phyloP scores from a whole-genome alignment of 2,113 vertebrate species.

The Aptenodytes patagonicus region DNA sequence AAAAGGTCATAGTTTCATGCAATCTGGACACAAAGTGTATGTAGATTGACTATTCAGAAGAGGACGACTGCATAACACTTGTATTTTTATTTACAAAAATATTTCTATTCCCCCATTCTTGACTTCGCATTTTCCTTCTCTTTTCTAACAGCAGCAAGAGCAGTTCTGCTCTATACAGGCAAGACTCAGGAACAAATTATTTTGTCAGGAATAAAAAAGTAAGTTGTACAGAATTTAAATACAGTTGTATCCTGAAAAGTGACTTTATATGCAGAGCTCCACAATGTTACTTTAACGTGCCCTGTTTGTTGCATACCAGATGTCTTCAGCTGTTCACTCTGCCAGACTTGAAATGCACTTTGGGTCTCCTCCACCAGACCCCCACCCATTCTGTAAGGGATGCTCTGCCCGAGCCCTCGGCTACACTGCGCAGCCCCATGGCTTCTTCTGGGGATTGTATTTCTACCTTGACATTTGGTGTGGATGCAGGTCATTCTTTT shows the following conservation, averaged over 20 bases:
- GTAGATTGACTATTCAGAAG: background rate
- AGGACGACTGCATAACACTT: background rate
- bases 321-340: background rate
- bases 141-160: background rate
- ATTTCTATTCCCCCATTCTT: background rate
- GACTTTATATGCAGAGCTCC: background rate
- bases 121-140: background rate
- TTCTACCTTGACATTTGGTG: background rate
- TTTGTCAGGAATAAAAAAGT: background rate
- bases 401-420: background rate
- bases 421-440: background rate
- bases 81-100: background rate
- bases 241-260: background rate
- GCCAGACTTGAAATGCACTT: background rate
- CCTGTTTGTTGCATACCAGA: background rate
- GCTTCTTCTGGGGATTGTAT: background rate
- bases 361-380: background rate
- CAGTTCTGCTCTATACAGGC: background rate
- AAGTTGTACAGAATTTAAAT: background rate
- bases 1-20: background rate
- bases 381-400: background rate
- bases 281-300: background rate
- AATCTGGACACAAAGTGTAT: background rate
- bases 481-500: background rate
- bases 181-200: background rate